Evolutionary conservation across 2,797 vertebrate species (phyloP).

Genomic region (Borostomias antarcticus): DNA sequence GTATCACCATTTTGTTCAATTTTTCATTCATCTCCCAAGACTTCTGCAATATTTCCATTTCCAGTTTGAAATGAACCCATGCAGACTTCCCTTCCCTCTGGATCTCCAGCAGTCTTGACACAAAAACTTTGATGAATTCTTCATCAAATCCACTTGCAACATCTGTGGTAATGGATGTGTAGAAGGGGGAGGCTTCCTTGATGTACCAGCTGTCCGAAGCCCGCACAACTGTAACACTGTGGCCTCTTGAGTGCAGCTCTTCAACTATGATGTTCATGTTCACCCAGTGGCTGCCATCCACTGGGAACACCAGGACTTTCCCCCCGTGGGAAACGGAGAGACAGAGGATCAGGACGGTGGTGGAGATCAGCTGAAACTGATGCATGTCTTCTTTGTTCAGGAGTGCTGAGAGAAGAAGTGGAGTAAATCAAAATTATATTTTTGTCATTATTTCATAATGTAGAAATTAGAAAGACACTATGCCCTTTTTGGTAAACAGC

Average conservation of each 20-base stretch:
- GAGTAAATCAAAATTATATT: neutral
- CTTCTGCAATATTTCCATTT: neutral
- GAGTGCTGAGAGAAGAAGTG: neutral
- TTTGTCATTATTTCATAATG: neutral
- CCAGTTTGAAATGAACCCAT: conserved; percentile 2
- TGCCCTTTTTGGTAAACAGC: no score
- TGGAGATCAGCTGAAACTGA: neutral
- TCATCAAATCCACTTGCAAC: neutral
- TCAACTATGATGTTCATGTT: conserved; percentile 16
- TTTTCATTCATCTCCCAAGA: neutral
- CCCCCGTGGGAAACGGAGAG: neutral
- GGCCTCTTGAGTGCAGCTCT: conserved; percentile 18
- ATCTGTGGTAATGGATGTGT: neutral
- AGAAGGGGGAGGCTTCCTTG: conserved; percentile 5
- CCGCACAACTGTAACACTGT: conserved; percentile 7
- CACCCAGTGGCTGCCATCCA: conserved; percentile 7
- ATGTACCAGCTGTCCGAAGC: conserved; percentile 12
- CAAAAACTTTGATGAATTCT: neutral
- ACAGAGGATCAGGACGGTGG: neutral
- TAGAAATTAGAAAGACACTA: no score
- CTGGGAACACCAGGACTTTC: conserved; percentile 7
- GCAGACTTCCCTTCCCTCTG: neutral
- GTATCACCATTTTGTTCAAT: neutral
- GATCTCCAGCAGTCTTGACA: neutral
- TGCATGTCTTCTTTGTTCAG: neutral